These are phyloP conservation scores for Microcebus griseorufus DNA, from an alignment of 2,113 vertebrate species.

Conservation along the genomic window DNA sequence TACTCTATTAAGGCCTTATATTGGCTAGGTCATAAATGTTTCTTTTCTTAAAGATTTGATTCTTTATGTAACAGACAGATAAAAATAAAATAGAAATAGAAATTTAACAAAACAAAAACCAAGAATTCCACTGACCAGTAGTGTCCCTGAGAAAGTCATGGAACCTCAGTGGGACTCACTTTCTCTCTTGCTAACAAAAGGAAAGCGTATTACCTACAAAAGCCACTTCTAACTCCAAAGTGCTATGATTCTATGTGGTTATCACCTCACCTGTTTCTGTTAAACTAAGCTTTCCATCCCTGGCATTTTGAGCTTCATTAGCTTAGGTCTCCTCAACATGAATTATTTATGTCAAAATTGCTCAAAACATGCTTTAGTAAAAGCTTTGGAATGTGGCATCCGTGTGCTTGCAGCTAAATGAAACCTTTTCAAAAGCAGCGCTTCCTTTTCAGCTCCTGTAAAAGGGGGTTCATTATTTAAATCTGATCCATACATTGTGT, in stretches of 20 bases:
- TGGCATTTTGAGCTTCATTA: conserved; percentile 60
- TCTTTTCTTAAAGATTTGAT: neutral
- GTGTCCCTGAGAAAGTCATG: neutral
- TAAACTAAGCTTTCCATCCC: conserved; percentile 6
- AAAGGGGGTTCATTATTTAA: conserved; percentile 39
- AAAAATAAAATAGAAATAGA: neutral
- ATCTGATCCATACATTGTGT: neutral
- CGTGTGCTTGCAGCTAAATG: conserved; percentile 54
- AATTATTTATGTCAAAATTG: conserved; percentile 67
- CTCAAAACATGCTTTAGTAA: conserved; percentile 27
- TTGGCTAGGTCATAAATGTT: neutral
- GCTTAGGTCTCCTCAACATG: conserved; percentile 29
- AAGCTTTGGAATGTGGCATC: conserved; percentile 35
- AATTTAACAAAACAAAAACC: neutral
- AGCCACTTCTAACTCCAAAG: neutral
- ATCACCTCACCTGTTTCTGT: conserved; percentile 6
- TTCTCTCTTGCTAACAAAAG: neutral
- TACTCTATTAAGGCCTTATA: neutral
- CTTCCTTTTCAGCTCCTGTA: neutral
- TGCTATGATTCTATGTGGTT: neutral
- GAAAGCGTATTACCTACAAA: neutral
- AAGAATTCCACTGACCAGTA: neutral
- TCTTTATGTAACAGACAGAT: neutral
- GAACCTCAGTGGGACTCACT: neutral
- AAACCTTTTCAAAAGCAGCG: conserved; percentile 53